Evolutionary conservation across 2,797 vertebrate genomes (phyloP), one percentile per base, ranked within the genome.

Genomic region (Halcyon leucocephala): DNA sequence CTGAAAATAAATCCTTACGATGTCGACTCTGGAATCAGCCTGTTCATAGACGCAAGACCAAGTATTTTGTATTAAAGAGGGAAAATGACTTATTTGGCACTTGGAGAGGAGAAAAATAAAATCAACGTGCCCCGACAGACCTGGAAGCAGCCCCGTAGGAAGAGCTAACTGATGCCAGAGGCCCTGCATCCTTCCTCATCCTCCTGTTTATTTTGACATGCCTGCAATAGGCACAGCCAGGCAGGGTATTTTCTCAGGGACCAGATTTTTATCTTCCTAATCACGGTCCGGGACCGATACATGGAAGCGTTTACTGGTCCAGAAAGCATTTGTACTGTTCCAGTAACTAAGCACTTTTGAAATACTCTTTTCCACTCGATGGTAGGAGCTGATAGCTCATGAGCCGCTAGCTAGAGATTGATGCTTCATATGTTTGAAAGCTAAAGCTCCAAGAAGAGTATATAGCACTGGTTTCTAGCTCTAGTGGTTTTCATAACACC

Each of bases 341-440:
- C 94, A 97, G 92, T 91, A 96, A 94, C 89, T 94, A 94, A 96
- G 92, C 69, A 41, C 82, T 95, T 97, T 94, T 89, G 90, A 96
- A 95, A 95, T 79, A 74, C 82, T 94, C 92, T 95, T 96, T 96
- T 93, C 93, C 96, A 96, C 96, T 96, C 85, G 97, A 97, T 97
- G 44, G 95, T 96, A 86, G 94, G 89, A 93, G 83, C 94, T 95
- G 97, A 97, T 97, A 97, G 93, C 95, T 94, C 93, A 31, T 74
- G 90, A 94, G 93, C 90, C 20, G 87, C 96, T 77, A 93, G 92
- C 72, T 48, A 86, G 91, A 97, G 97, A 97, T 97, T 97, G 97
- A 97, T 97, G 96, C 92, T 91, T 97, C 96, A 67, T 61, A 67
- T 92, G 95, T 94, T 94, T 95, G 96, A 97, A 96, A 97, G 96